Conservation (phyloP, 1,140 invertebrate genomes). For the Camponotus floridanus region DNA sequence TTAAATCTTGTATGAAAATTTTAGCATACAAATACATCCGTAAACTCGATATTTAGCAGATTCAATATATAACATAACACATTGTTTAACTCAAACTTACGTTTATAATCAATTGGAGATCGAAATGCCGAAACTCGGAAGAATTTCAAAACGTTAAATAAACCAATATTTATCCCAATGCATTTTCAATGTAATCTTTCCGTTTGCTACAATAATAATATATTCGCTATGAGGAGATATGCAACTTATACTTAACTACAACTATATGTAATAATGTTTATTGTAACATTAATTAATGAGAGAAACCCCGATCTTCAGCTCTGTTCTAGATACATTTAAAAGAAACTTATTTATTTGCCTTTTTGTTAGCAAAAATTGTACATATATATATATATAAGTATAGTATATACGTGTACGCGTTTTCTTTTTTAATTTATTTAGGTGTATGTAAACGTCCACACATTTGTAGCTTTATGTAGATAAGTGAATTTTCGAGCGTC, state of each 20-base stretch:
- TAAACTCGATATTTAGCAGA: conserved; percentile 54
- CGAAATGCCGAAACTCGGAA: conserved; percentile 57
- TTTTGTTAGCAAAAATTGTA: conserved; percentile 67
- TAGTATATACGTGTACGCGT: conserved; percentile 58
- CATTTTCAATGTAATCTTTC: conserved; percentile 65
- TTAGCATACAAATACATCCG: conserved; percentile 53
- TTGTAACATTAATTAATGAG: conserved; percentile 61
- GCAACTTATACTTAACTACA: conserved; percentile 68
- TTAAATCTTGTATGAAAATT: conserved; percentile 57
- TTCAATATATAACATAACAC: conserved; percentile 44
- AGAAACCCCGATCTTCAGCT: conserved; percentile 49
- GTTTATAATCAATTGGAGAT: conserved; percentile 64
- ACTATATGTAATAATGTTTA: conserved; percentile 66
- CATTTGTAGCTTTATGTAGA: conserved; percentile 84
- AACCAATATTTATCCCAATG: conserved; percentile 59
- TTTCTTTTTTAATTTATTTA: conserved; percentile 74
- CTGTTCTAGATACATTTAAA: conserved; percentile 61
- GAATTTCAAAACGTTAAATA: conserved; percentile 58
- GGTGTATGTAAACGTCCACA: conserved; percentile 77
- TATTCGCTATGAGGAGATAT: conserved; percentile 67
- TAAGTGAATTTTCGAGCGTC: conserved; percentile 83
- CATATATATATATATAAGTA: conserved; percentile 4
- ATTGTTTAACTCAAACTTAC: conserved; percentile 40
- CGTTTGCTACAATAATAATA: conserved; percentile 54
- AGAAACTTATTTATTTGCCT: conserved; percentile 73